Base-by-base conservation (phyloP, 2,888 invertebrate genomes). In the Ormyrus nitidulus region DNA sequence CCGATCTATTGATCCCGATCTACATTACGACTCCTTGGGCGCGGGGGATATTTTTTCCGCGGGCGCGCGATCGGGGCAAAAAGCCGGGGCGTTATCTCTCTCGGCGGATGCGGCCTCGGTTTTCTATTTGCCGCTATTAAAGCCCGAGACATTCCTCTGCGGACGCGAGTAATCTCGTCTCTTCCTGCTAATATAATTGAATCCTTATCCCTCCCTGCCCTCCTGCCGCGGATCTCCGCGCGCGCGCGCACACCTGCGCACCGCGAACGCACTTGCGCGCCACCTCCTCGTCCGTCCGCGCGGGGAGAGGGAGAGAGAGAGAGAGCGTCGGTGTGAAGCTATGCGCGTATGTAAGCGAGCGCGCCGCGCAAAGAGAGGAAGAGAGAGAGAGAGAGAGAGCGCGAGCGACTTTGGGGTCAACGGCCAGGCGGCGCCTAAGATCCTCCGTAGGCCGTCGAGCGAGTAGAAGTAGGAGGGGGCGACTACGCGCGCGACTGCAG, bases 381-480 rank as follows among this genome's bases (percentile, higher is more conserved):
- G 66, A 11, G n/a, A 34, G 58, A 46, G 59, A 34, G 58, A 46
- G 59, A 13, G 70, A 19, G 66, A n/a, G 49, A 1, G 65, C 34
- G 61, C n/a, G 62, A 5, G 51, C 49, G 13, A 76, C 74, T 53
- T 76, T 83, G 85, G 86, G 90, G 90, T 90, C 90, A 90, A 89
- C 85, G 90, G 82, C 90, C 90, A 89, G 86, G 89, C 90, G 90
- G 89, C 90, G 90, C 90, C 90, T 88, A 86, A 88, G 87, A 88
- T 87, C 88, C 87, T 84, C 80, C 77, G 74, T 58, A 77, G 69
- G 71, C 81, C 73, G 75, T 74, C 81, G 83, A 83, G 81, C 83
- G 44, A n/a, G 66, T 59, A 9, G 13, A 48, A 13, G 49, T n/a
- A 54, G 44, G 49, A n/a, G 56, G 44, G 53, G 46, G 59, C 10